These are phyloP conservation scores for Liasis olivaceus DNA, from an alignment of 2,797 vertebrate species.

Conservation along the genomic window DNA sequence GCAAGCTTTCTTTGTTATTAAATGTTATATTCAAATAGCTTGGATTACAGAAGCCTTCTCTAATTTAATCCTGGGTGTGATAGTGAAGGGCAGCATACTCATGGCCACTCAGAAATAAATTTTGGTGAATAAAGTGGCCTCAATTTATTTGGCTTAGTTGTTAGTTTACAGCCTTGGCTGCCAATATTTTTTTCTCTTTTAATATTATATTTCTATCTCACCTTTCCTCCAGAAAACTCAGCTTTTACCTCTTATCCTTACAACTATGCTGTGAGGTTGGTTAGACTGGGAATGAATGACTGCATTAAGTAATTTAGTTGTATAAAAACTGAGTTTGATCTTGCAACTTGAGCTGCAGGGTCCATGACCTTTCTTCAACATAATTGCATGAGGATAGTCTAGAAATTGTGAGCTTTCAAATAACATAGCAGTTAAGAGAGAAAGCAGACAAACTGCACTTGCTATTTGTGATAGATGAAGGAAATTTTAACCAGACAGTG, in stretches of 20 bases:
- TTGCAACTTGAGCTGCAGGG: neutral
- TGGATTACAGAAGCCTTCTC: neutral
- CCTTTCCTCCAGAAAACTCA: neutral
- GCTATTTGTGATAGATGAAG: neutral
- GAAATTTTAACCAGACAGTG: rapidly evolving
- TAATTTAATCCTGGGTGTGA: neutral
- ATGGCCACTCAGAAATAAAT: neutral
- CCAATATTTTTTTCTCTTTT: neutral
- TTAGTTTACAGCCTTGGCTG: neutral
- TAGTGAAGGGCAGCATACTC: neutral
- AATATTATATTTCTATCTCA: neutral
- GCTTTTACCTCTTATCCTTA: neutral
- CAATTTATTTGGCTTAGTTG: neutral
- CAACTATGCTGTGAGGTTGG: neutral
- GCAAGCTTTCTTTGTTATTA: neutral
- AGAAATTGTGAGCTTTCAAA: neutral
- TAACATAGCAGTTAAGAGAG: neutral
- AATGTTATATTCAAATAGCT: neutral
- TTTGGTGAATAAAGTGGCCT: neutral
- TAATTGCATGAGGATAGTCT: neutral
- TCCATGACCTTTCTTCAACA: neutral
- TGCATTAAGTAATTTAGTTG: neutral
- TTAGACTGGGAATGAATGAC: neutral
- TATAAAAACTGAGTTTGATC: neutral
- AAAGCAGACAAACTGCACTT: rapidly evolving